A percentile compares a stretch with the other conserved stretches of the same genome.
Evolutionary conservation across 1,140 invertebrate genomes (phyloP).

Genomic region (Drosophila hydei): DNA sequence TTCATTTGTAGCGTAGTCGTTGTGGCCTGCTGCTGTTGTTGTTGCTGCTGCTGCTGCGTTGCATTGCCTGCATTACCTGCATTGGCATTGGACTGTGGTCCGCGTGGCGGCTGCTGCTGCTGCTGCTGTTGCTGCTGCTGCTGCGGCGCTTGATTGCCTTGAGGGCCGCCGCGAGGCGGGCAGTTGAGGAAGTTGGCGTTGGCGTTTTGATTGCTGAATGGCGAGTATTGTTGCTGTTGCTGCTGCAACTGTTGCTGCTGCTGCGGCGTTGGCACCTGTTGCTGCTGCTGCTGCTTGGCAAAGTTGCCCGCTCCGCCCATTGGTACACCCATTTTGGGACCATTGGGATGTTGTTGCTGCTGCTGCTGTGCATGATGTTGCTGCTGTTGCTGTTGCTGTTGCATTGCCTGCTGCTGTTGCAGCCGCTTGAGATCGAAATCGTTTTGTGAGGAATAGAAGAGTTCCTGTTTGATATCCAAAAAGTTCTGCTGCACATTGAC

Average conservation of each 20-base stretch:
- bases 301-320: constrained; percentile 84
- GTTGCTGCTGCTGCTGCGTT: constrained; percentile 47
- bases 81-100: constrained; percentile 72
- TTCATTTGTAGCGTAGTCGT: constrained; percentile 90
- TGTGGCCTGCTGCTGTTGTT: constrained; percentile 66
- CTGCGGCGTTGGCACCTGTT: constrained; percentile 86
- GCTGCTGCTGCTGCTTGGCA: constrained; percentile 75
- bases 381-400: constrained; percentile 72
- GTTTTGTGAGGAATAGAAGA: constrained; percentile 83
- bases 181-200: constrained; percentile 80
- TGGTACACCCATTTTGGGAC: constrained; percentile 67
- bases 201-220: constrained; percentile 85
- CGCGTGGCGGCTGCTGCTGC: constrained; percentile 69
- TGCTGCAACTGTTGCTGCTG: constrained; percentile 85
- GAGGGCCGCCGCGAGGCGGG: constrained; percentile 84
- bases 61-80: constrained; percentile 58
- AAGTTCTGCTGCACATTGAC: constrained; percentile 76
- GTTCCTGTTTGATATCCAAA: constrained; percentile 82
- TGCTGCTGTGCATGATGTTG: constrained; percentile 66
- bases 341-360: constrained; percentile 63
- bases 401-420: constrained; percentile 80
- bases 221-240: constrained; percentile 88
- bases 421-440: constrained; percentile 83
- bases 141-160: constrained; percentile 84
- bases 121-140: constrained; percentile 59